Conservation (phyloP, 2,113 vertebrate genomes). For the Anarhynchus alexandrinus region DNA sequence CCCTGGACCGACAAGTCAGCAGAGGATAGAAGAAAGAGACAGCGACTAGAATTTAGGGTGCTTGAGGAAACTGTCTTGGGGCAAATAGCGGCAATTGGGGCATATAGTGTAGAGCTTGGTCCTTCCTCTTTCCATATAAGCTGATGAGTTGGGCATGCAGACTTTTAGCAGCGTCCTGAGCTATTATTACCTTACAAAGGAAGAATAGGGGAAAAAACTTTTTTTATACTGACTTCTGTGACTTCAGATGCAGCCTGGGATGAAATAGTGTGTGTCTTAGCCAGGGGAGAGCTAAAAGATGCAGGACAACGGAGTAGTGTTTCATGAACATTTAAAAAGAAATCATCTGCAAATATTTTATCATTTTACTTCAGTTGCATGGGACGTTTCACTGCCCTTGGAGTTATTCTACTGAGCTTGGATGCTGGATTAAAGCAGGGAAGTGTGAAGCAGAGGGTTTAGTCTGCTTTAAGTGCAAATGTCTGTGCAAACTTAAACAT, state of each 20-base stretch:
- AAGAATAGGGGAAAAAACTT: not conserved
- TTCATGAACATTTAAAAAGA: not conserved
- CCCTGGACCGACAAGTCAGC: not conserved
- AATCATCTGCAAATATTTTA: not conserved
- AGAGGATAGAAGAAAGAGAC: not conserved
- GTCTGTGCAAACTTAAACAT: not conserved
- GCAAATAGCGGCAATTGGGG: not conserved
- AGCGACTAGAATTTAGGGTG: not conserved
- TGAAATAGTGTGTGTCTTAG: not conserved
- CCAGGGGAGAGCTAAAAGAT: not conserved
- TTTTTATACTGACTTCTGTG: not conserved
- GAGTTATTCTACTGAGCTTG: not conserved
- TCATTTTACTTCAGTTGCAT: not conserved
- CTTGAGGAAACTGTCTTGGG: not conserved
- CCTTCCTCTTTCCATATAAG: not conserved
- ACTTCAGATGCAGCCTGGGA: not conserved
- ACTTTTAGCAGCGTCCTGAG: not conserved
- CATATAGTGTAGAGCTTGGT: accelerated
- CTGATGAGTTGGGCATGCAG: not conserved
- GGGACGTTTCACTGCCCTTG: not conserved
- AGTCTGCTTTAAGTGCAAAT: slow-evolving; percentile 8
- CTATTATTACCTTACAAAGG: not conserved
- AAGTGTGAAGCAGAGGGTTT: not conserved
- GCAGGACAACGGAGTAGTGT: not conserved
- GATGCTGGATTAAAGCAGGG: not conserved